Percentiles rank a stretch among this genome's conserved stretches.
These are phyloP conservation scores for Lycaena phlaeas DNA, from an alignment of 2,888 invertebrate species.

Conservation along the genomic window DNA sequence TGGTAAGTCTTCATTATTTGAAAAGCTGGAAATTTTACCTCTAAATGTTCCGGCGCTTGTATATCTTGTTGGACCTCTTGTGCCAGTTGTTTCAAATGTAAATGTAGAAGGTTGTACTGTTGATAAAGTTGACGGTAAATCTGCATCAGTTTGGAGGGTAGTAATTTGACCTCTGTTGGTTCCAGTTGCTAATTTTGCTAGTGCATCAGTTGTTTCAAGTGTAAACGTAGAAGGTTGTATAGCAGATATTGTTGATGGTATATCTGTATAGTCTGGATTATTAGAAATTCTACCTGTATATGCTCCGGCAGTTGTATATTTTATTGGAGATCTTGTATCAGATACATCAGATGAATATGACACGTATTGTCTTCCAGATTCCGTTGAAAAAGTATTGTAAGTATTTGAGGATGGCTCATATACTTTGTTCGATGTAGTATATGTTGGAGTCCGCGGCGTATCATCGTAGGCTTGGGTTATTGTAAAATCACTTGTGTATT, in stretches of 20 bases:
- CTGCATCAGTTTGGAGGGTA: background rate
- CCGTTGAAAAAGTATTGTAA: slow-evolving; percentile 21
- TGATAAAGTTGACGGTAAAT: background rate
- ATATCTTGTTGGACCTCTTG: background rate
- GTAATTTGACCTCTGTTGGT: background rate
- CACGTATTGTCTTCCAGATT: slow-evolving; percentile 8
- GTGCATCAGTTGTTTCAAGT: slow-evolving; percentile 8
- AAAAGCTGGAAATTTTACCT: background rate
- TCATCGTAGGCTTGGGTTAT: slow-evolving; percentile 45
- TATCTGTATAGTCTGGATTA: background rate
- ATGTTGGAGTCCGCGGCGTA: slow-evolving; percentile 35
- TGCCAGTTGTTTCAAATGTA: background rate
- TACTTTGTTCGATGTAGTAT: slow-evolving; percentile 25
- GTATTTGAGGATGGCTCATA: slow-evolving; percentile 31
- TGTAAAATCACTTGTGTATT: slow-evolving; percentile 25
- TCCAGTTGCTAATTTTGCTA: background rate
- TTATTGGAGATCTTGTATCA: slow-evolving; percentile 11
- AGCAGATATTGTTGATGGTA: background rate
- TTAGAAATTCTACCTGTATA: slow-evolving; percentile 15
- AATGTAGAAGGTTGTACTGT: background rate
- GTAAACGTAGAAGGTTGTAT: slow-evolving; percentile 3
- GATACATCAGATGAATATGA: slow-evolving; percentile 8
- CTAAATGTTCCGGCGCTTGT: background rate
- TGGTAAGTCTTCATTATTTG: background rate
- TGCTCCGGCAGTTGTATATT: slow-evolving; percentile 10